These are phyloP conservation scores for Caenorhabditis angaria DNA, from an alignment of 2,888 invertebrate species.

Conservation along the genomic window DNA sequence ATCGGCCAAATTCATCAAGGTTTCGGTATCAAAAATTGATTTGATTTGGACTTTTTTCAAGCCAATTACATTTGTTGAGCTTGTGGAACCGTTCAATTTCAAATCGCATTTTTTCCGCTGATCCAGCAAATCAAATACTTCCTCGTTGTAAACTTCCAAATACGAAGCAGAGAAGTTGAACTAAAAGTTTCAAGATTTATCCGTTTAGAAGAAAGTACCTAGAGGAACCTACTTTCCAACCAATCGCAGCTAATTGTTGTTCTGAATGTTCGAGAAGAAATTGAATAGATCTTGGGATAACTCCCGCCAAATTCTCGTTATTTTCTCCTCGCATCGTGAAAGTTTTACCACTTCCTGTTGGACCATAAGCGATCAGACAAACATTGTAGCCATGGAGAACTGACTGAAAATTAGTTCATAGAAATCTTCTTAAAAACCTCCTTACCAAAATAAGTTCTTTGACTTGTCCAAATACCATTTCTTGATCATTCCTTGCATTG, in stretches of 20 bases:
- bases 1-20: conserved; percentile 81
- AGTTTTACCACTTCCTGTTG: conserved; percentile 62
- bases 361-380: conserved; percentile 57
- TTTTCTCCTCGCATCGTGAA: conserved; percentile 54
- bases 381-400: conserved; percentile 58
- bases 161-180: conserved; percentile 82
- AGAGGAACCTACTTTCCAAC: conserved; percentile 39
- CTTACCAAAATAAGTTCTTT: conserved; percentile 48
- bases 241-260: conserved; percentile 27
- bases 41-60: conserved; percentile 17
- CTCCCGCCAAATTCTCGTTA: conserved; percentile 25
- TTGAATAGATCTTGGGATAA: conserved; percentile 50
- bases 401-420: conserved; percentile 22
- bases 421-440: neutral
- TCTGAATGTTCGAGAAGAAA: conserved; percentile 38
- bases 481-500: conserved; percentile 27
- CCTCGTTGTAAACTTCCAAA: conserved; percentile 87
- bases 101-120: conserved; percentile 31
- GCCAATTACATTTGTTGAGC: conserved; percentile 7
- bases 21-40: conserved; percentile 74
- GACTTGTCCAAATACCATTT: conserved; percentile 43
- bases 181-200: conserved; percentile 62
- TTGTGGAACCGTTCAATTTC: neutral
- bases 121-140: conserved; percentile 82
- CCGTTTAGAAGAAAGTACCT: neutral